phyloP scores from a whole-genome alignment of 1,140 invertebrate genomes.

The Rhyacophila brunnea region DNA sequence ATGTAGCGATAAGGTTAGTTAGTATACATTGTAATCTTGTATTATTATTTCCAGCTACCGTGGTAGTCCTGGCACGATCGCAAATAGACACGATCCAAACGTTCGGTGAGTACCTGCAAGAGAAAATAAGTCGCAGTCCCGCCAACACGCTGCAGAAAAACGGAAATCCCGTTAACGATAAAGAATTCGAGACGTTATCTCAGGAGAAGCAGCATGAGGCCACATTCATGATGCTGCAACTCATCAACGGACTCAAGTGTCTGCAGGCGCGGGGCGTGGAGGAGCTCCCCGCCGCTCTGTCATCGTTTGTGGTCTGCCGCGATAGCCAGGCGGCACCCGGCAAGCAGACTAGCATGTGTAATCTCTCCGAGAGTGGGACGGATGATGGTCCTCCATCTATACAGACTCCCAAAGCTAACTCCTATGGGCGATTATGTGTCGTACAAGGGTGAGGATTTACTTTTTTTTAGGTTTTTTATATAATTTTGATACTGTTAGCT shows the following conservation, averaged over 20 bases:
- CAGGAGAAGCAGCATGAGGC: constrained; percentile 49
- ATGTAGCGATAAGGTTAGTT: too few species aligned
- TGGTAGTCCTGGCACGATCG: constrained; percentile 68
- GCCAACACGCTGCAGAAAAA: constrained; percentile 44
- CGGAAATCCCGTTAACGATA: constrained; percentile 48
- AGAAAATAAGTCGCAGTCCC: constrained; percentile 43
- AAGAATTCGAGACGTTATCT: constrained; percentile 40
- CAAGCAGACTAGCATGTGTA: constrained; percentile 51
- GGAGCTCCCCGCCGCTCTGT: constrained; percentile 67
- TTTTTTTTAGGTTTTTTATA: too few species aligned
- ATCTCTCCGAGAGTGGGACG: constrained; percentile 38
- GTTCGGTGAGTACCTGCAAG: constrained; percentile 58
- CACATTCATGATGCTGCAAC: constrained; percentile 73
- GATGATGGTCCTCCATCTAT: constrained; percentile 48
- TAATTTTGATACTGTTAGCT: too few species aligned
- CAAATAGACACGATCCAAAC: constrained; percentile 69
- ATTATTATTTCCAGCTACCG: constrained; percentile 60
- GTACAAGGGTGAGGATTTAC: constrained; percentile 72
- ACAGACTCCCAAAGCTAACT: constrained; percentile 52
- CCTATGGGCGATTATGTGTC: constrained; percentile 65
- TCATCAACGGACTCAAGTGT: constrained; percentile 77
- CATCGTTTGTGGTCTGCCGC: constrained; percentile 62
- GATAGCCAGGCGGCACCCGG: constrained; percentile 43
- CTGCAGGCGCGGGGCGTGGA: constrained; percentile 82
- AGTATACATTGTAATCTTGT: too few species aligned